These are phyloP conservation scores for Otolemur crassicaudatus DNA, from an alignment of 2,797 vertebrate genomes.

Conservation along the genomic window DNA sequence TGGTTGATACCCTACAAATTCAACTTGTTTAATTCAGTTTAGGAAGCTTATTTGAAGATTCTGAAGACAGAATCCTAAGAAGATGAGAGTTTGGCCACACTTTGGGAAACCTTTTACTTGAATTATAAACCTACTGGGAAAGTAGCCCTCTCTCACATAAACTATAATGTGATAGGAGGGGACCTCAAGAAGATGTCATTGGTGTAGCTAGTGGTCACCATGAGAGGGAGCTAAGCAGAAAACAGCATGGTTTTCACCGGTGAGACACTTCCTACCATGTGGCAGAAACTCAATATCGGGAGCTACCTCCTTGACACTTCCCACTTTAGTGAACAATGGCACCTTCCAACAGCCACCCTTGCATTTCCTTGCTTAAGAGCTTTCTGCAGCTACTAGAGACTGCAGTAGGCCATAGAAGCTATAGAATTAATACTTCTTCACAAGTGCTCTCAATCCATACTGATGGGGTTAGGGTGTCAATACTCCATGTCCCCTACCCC, in stretches of 20 bases:
- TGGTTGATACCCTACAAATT: neutral
- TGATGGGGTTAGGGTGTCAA: neutral
- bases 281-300: no score
- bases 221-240: neutral
- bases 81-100: neutral
- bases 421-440: neutral
- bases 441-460: neutral
- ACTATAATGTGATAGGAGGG: neutral
- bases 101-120: neutral
- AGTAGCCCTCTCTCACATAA: neutral
- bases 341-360: neutral
- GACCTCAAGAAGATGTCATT: neutral
- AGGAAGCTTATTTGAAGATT: neutral
- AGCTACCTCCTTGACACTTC: neutral
- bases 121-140: neutral
- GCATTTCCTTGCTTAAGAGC: neutral
- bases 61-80: neutral
- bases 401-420: neutral
- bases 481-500: accelerated
- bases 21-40: neutral
- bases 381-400: neutral
- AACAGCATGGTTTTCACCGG: neutral
- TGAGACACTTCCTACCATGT: neutral
- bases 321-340: neutral
- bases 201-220: neutral